Percentiles rank a stretch among this genome's conserved stretches.
These are phyloP conservation scores for Poecilus cupreus DNA, from an alignment of 2,888 invertebrate genomes.

Conservation along the genomic window DNA sequence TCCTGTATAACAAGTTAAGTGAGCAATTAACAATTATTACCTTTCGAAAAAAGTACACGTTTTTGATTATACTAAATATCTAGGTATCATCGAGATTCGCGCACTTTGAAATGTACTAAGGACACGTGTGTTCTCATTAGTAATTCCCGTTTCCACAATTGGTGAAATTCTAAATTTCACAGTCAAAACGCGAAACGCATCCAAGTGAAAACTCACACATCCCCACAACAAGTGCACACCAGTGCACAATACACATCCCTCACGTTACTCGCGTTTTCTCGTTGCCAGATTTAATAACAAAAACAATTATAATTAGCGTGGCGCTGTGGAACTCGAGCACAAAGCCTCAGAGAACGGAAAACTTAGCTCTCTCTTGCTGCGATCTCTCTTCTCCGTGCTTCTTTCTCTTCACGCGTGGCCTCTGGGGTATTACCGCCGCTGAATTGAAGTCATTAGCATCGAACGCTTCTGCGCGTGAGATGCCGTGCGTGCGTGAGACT, in stretches of 20 bases:
- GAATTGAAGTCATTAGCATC: constrained; percentile 42
- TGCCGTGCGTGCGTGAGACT: not conserved
- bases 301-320: constrained; percentile 45
- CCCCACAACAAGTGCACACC: constrained; percentile 24
- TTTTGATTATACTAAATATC: too few species aligned
- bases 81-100: too few species aligned
- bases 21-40: too few species aligned
- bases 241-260: constrained; percentile 5
- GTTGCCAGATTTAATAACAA: constrained; percentile 35
- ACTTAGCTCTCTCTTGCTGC: not conserved
- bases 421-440: not conserved
- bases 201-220: constrained; percentile 11
- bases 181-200: constrained; percentile 14
- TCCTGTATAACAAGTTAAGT: too few species aligned
- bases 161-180: not conserved
- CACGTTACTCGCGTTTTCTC: not conserved
- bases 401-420: not conserved
- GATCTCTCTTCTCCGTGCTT: not conserved
- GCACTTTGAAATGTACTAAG: too few species aligned
- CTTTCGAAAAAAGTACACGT: too few species aligned
- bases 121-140: too few species aligned
- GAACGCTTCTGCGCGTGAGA: not conserved
- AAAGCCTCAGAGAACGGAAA: not conserved
- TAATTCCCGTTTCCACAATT: not conserved
- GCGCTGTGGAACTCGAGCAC: constrained; percentile 11